A percentile compares a stretch with the other conserved stretches of the same genome.
Conservation (phyloP, 2,888 invertebrate genomes). For the Tholera decimalis region DNA sequence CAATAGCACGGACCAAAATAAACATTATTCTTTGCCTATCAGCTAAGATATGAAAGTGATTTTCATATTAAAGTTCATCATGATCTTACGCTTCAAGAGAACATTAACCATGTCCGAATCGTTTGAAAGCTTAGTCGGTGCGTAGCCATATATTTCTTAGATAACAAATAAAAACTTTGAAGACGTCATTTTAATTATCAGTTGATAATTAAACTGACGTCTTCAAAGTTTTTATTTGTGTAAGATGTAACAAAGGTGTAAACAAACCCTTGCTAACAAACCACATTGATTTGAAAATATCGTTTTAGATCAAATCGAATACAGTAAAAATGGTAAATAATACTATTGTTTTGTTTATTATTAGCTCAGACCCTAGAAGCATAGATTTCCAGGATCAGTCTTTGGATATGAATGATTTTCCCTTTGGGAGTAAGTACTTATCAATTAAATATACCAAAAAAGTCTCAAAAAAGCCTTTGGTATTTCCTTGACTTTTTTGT, state of each 20-base stretch:
- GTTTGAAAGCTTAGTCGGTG: conserved; percentile 2
- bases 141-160: too few species aligned
- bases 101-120: not conserved
- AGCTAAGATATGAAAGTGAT: not conserved
- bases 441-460: conserved; percentile 41
- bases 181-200: too few species aligned
- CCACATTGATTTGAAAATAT: conserved; percentile 9
- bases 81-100: not conserved
- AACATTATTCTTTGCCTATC: conserved; percentile 8
- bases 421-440: conserved; percentile 52
- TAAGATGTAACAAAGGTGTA: conserved; percentile 1
- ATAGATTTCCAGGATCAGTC: conserved; percentile 35
- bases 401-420: conserved; percentile 43
- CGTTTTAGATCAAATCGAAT: not conserved
- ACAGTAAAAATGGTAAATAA: conserved; percentile 16
- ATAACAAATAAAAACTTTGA: too few species aligned
- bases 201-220: conserved; percentile 5
- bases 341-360: conserved; percentile 46
- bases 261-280: not conserved
- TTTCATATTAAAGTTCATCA: not conserved
- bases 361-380: conserved; percentile 39
- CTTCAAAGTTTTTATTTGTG: not conserved
- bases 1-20: not conserved
- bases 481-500: conserved; percentile 39
- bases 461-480: conserved; percentile 56